phyloP scores from a whole-genome alignment of 2,888 invertebrate species.

The Polymixis lichenea region DNA sequence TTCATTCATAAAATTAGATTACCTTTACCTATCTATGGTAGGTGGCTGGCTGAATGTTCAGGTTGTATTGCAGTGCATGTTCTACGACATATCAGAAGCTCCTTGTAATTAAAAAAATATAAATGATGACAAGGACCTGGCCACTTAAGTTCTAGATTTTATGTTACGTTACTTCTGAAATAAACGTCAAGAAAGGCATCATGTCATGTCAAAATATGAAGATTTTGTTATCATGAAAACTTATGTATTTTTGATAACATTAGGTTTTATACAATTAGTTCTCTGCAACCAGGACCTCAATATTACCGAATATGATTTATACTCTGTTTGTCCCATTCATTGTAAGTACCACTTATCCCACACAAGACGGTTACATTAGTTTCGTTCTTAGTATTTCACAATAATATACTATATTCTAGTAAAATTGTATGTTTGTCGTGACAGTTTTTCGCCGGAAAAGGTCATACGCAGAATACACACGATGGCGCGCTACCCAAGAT shows the following conservation, averaged over 20 bases:
- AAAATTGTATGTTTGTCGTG: constrained; percentile 38
- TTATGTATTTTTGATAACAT: constrained; percentile 82
- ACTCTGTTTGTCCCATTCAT: constrained; percentile 75
- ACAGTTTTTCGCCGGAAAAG: constrained; percentile 82
- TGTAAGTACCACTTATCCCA: constrained; percentile 74
- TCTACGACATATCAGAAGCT: neutral
- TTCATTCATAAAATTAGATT: neutral
- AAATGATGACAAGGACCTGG: constrained; percentile 61
- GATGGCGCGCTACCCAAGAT: constrained; percentile 81
- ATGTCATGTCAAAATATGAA: constrained; percentile 80
- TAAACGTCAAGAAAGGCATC: constrained; percentile 67
- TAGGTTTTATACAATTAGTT: constrained; percentile 80
- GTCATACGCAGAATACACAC: constrained; percentile 80
- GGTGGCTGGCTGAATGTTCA: no score
- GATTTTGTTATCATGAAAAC: constrained; percentile 85
- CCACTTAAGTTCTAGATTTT: constrained; percentile 59
- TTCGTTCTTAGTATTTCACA: constrained; percentile 7
- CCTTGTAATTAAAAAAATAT: constrained; percentile 14
- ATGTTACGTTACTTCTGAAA: constrained; percentile 36
- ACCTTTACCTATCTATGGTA: neutral
- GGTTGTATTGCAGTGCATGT: no score
- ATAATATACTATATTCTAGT: neutral
- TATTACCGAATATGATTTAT: constrained; percentile 73
- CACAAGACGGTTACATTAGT: neutral
- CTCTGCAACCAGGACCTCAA: constrained; percentile 73